Evolutionary conservation across 2,888 invertebrate species (phyloP), one percentile per base, ranked within the genome.

Genomic region (Drosophila ustulata): DNA sequence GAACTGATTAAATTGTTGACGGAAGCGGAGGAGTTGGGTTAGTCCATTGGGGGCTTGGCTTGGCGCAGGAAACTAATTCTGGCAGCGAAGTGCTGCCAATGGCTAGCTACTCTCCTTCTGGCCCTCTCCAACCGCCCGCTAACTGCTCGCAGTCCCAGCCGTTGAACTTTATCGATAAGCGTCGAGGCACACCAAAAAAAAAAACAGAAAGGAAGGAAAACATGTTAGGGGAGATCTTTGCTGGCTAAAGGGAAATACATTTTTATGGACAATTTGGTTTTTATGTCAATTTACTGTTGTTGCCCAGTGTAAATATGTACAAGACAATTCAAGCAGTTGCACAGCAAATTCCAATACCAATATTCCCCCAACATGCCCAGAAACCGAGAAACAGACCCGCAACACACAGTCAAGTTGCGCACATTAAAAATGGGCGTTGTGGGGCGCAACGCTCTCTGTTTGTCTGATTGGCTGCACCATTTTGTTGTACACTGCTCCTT

Each of bases 251-350:
- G 87, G 81, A 83, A 85, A 85, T 88, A 85, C 85, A 88, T 83
- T 85, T 85, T 85, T 85, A 85, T 85, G 89, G 88, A 85, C 85
- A 85, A 85, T 85, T 85, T 85, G 85, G 88, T 86, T 85, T 85
- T 85, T 85, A 85, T 85, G 85, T 85, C 85, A 85, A 85, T 85
- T 85, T 85, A 83, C 80, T 86, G 86, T 81, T 88, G 89, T 86
- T 75, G 80, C 81, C 76, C 83, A 80, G 79, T 83, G 85, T 79
- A 85, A 80, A 85, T 78, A 83, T 78, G 73, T 75, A 65, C 74
- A 86, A 78, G 88, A 68, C 87, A 85, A 88, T 88, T 85, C 79
- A 85, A 83, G 83, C 81, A 88, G 88, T 83, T 80, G 73, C 75
- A 64, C 80, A 66, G 56, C 78, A 62, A 64, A 62, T 69, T 69